phyloP scores from a whole-genome alignment of 2,888 invertebrate genomes.

The Endomychus coccineus region DNA sequence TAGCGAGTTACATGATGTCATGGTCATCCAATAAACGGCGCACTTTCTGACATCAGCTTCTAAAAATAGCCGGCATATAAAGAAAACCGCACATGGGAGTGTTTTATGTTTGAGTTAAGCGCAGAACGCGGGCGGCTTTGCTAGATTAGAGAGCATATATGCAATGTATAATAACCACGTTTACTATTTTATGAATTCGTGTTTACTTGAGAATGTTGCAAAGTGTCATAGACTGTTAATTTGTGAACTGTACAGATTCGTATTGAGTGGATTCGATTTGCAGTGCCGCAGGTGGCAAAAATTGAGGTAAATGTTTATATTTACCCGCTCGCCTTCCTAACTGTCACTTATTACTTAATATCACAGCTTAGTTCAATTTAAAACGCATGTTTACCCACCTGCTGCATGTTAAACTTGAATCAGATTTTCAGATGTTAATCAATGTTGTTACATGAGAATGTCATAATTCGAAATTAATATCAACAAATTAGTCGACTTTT shows the following conservation, averaged over 20 bases:
- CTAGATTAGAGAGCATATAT: constrained; percentile 12
- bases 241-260: constrained; percentile 11
- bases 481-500: too few relatives aligned
- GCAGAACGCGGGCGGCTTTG: constrained; percentile 12
- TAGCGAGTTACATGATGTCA: constrained; percentile 10
- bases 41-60: constrained; percentile 12
- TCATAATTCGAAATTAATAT: too few relatives aligned
- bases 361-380: too few relatives aligned
- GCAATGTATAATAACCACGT: constrained; percentile 16
- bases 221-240: constrained; percentile 15
- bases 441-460: too few relatives aligned
- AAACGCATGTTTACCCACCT: too few relatives aligned
- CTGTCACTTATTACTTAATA: too few relatives aligned
- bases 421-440: too few relatives aligned
- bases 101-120: constrained; percentile 13
- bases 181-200: constrained; percentile 13
- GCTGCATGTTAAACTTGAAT: too few relatives aligned
- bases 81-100: constrained; percentile 15
- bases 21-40: constrained; percentile 8
- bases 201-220: constrained; percentile 12
- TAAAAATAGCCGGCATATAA: constrained; percentile 14
- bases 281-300: constrained; percentile 16
- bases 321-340: too few relatives aligned
- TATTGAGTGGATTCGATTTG: constrained; percentile 12
- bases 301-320: constrained; percentile 12